phyloP scores from a whole-genome alignment of 1,140 invertebrate genomes.

The Ostrea edulis region DNA sequence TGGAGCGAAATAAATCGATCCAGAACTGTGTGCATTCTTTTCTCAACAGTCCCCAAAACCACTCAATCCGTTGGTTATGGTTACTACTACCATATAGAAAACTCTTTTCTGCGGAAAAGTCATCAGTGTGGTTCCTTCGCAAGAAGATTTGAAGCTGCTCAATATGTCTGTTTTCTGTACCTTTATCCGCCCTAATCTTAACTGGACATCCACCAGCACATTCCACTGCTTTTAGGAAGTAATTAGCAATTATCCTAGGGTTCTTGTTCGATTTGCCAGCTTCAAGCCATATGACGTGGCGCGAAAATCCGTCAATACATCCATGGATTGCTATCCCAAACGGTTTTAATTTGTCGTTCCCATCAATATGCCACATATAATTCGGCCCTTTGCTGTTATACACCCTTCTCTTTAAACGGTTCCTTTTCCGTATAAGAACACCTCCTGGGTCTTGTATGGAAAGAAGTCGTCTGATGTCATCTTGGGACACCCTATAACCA shows the following conservation, averaged over 20 bases:
- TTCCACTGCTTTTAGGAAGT: constrained; percentile 59
- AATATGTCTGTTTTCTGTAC: constrained; percentile 55
- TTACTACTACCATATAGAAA: constrained; percentile 40
- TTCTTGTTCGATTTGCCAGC: no score
- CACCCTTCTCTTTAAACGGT: no score
- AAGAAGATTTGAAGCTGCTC: constrained; percentile 51
- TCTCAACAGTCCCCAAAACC: constrained; percentile 55
- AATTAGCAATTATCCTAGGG: constrained; percentile 54
- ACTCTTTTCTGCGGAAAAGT: not conserved
- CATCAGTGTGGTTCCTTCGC: not conserved
- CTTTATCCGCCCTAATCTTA: constrained; percentile 59
- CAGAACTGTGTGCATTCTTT: constrained; percentile 52
- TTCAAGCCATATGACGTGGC: constrained; percentile 69
- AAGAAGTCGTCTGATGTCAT: no score
- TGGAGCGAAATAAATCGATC: constrained; percentile 47
- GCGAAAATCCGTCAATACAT: constrained; percentile 69
- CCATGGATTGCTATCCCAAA: constrained; percentile 70
- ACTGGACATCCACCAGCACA: constrained; percentile 52
- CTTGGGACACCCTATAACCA: no score
- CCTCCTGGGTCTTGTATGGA: no score
- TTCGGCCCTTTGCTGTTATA: no score
- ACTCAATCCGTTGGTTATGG: constrained; percentile 59
- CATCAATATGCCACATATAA: no score
- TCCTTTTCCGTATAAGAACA: no score
- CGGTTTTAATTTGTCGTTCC: constrained; percentile 26